These are phyloP conservation scores for Drosophila austrosaltans DNA, from an alignment of 2,888 invertebrate genomes.

Conservation along the genomic window DNA sequence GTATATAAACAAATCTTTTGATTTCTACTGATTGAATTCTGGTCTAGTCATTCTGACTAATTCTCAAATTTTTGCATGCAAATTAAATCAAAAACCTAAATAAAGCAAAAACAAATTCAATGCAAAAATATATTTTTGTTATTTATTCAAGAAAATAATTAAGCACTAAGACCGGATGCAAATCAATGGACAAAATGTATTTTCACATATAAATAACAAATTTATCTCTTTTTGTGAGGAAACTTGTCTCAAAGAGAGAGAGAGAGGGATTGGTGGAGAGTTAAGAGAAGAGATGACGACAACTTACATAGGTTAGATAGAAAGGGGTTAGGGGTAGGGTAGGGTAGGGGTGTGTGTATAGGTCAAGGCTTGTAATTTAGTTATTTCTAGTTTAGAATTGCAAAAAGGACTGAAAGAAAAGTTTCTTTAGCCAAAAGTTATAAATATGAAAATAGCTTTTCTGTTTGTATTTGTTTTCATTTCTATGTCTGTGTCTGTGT, in stretches of 20 bases:
- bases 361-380: slow-evolving; percentile 49
- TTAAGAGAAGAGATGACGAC: too few relatives aligned
- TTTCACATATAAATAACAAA: slow-evolving; percentile 63
- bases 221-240: slow-evolving; percentile 29
- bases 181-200: slow-evolving; percentile 28
- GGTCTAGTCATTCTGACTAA: slow-evolving; percentile 19
- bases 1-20: neutral
- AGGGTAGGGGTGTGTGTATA: neutral
- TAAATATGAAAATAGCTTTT: slow-evolving; percentile 63
- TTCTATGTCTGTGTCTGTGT: slow-evolving; percentile 24
- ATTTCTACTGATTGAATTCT: neutral
- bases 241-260: slow-evolving; percentile 3
- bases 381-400: slow-evolving; percentile 41
- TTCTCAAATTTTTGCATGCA: slow-evolving; percentile 9
- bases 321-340: neutral
- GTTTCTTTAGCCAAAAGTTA: slow-evolving; percentile 44
- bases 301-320: too few relatives aligned
- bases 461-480: slow-evolving; percentile 33
- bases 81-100: slow-evolving; percentile 37
- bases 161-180: slow-evolving; percentile 31
- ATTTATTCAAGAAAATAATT: slow-evolving; percentile 39
- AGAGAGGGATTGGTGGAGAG: neutral
- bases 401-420: slow-evolving; percentile 28
- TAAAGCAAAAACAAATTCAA: slow-evolving; percentile 25
- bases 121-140: slow-evolving; percentile 17